These are phyloP conservation scores for Spinus olivaceus DNA, from an alignment of 2,797 vertebrate genomes.

Conservation along the genomic window DNA sequence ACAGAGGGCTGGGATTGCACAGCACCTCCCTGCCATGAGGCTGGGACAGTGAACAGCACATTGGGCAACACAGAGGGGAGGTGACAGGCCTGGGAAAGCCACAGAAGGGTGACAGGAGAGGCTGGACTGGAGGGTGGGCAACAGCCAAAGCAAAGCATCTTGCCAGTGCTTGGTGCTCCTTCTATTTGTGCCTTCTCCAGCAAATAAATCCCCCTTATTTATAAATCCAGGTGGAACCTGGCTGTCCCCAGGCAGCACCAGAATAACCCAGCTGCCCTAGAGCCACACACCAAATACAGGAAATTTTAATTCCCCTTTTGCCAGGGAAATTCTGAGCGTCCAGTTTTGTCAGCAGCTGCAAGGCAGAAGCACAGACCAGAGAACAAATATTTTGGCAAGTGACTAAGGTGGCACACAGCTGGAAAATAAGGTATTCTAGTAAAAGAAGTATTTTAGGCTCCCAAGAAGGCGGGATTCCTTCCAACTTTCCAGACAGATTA, in stretches of 20 bases:
- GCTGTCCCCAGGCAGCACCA: rapidly evolving
- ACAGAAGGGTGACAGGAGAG: not conserved
- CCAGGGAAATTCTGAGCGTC: not conserved
- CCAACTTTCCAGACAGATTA: slow-evolving; percentile 6
- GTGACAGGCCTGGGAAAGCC: not conserved
- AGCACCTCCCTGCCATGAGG: not conserved
- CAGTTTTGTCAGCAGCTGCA: not conserved
- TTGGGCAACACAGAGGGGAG: not conserved
- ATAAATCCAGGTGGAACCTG: not conserved
- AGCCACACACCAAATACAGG: rapidly evolving
- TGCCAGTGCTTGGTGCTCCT: not conserved
- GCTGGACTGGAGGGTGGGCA: rapidly evolving
- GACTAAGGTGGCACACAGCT: not conserved
- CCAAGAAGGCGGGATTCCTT: not conserved
- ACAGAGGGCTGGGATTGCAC: not conserved
- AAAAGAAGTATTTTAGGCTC: slow-evolving; percentile 15
- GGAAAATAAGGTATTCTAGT: slow-evolving; percentile 11
- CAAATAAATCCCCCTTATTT: not conserved
- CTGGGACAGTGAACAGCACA: not conserved
- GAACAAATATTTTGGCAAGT: not conserved
- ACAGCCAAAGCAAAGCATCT: not conserved
- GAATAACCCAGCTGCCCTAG: not conserved
- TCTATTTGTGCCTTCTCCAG: not conserved
- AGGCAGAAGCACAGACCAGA: not conserved
- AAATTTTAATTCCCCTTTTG: not conserved